phyloP scores from a whole-genome alignment of 92 coral and sea anemone genomes.

The Diadumene lineata region DNA sequence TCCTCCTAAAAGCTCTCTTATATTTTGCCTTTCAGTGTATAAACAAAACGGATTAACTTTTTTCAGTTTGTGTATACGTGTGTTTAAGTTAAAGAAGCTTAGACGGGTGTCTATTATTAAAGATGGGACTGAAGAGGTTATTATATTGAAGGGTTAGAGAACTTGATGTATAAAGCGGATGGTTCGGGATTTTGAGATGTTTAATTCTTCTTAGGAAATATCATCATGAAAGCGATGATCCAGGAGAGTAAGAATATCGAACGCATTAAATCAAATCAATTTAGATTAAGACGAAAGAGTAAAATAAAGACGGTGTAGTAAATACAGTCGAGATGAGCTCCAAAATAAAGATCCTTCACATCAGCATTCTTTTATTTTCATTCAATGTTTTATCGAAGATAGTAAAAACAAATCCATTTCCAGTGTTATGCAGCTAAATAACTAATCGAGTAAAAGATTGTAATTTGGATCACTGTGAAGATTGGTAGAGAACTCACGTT shows the following conservation, averaged over 20 bases:
- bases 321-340: no score
- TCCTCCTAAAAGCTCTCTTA: not conserved
- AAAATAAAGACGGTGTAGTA: not conserved
- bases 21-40: not conserved
- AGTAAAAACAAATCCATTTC: no score
- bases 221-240: not conserved
- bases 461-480: no score
- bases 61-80: not conserved
- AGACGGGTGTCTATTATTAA: constrained; percentile 6
- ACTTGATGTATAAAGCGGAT: not conserved
- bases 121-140: not conserved
- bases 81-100: not conserved
- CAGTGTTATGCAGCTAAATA: no score
- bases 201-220: not conserved
- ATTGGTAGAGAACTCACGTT: no score
- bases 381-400: no score
- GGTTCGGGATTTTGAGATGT: not conserved
- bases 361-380: no score
- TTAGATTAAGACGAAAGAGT: no score
- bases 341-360: no score
- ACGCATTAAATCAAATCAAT: not conserved
- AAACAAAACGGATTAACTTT: constrained; percentile 13
- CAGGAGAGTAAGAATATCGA: not conserved
- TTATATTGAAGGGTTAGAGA: not conserved
- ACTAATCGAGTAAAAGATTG: no score